Conservation (phyloP, 2,888 invertebrate genomes). For the Thereva unica region DNA sequence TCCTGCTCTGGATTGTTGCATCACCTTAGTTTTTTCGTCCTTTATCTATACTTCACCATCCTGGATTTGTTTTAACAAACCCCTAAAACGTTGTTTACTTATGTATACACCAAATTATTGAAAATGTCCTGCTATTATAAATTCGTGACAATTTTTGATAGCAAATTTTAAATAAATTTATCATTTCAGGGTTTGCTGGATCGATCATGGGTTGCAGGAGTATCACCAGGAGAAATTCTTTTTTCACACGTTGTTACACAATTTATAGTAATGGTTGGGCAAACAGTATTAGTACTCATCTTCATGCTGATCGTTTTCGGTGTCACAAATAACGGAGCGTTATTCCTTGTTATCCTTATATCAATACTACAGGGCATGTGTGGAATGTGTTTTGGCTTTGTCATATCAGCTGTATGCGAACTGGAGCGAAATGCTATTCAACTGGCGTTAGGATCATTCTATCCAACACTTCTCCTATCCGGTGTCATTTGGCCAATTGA, state of each 20-base stretch:
- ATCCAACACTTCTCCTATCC: conserved; percentile 87
- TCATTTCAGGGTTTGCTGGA: conserved; percentile 73
- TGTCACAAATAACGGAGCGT: conserved; percentile 87
- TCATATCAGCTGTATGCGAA: conserved; percentile 90
- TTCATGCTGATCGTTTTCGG: conserved; percentile 91
- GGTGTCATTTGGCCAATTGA: conserved; percentile 97
- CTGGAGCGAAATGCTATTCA: conserved; percentile 92
- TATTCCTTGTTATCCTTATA: conserved; percentile 80
- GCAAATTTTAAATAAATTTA: no score
- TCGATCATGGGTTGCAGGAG: conserved; percentile 92
- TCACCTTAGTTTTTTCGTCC: no score
- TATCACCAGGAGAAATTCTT: conserved; percentile 87
- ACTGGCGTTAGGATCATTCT: conserved; percentile 89
- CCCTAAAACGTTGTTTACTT: no score
- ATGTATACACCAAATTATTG: no score
- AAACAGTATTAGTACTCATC: conserved; percentile 85
- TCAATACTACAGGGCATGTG: conserved; percentile 89
- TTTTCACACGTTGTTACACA: conserved; percentile 93
- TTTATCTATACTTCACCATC: no score
- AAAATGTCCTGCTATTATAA: no score
- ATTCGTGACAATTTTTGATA: no score
- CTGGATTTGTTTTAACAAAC: no score
- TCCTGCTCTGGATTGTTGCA: no score
- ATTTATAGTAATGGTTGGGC: conserved; percentile 93
- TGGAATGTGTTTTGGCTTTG: conserved; percentile 96